Conservation (phyloP, 2,888 invertebrate genomes). For the Ormia ochracea region DNA sequence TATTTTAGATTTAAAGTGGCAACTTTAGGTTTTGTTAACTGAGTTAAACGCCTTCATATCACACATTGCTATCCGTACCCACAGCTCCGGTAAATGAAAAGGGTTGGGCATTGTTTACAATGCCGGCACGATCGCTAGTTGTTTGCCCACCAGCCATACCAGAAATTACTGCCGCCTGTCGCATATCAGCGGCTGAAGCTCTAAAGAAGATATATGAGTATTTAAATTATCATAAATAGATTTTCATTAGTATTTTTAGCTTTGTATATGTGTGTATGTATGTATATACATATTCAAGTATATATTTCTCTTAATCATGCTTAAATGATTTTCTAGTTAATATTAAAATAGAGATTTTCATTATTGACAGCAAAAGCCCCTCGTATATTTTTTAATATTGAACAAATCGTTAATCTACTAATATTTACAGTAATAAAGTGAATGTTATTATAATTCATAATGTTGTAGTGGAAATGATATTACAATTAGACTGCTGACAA, state of each 20-base stretch:
- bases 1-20: slow-evolving; percentile 20
- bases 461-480: no score
- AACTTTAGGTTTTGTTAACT: slow-evolving; percentile 30
- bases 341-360: no score
- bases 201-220: slow-evolving; percentile 77
- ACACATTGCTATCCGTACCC: slow-evolving; percentile 82
- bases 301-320: slow-evolving; percentile 10
- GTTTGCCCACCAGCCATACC: slow-evolving; percentile 72
- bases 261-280: no score
- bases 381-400: no score
- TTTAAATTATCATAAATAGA: slow-evolving; percentile 1
- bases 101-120: slow-evolving; percentile 89
- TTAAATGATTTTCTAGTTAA: background rate
- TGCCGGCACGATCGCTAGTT: slow-evolving; percentile 83
- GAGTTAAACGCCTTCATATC: slow-evolving; percentile 71
- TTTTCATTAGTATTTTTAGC: no score
- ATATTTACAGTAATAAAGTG: no score
- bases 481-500: no score
- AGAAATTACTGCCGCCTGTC: slow-evolving; percentile 80
- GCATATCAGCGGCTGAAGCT: slow-evolving; percentile 88
- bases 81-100: slow-evolving; percentile 85
- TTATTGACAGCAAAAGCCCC: no score
- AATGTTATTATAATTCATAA: no score
- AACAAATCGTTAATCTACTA: no score
- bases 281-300: background rate